These are phyloP conservation scores for Zeuzera pyrina DNA, from an alignment of 2,888 invertebrate genomes.

Conservation along the genomic window DNA sequence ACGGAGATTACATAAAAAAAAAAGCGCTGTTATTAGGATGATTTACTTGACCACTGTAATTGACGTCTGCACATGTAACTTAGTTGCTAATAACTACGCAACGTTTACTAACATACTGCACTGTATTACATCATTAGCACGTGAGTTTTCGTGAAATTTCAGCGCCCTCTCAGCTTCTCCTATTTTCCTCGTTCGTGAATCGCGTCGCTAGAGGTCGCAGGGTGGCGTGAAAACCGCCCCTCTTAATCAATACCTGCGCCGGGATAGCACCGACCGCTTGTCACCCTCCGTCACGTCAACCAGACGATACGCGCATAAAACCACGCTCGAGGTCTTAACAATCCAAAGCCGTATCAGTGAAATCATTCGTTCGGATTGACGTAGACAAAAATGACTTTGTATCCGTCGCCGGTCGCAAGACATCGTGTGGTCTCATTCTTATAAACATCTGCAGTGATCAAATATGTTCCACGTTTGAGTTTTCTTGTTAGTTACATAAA, in stretches of 20 bases:
- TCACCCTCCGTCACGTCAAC: constrained; percentile 54
- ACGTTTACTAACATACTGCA: too few species aligned
- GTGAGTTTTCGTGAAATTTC: constrained; percentile 6
- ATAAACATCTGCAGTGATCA: constrained; percentile 3
- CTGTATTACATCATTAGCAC: too few species aligned
- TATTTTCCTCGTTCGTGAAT: constrained; percentile 45
- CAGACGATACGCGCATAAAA: too few species aligned
- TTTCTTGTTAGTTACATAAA: constrained; percentile 28
- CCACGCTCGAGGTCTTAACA: too few species aligned
- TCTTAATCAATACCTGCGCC: constrained; percentile 64
- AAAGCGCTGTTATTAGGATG: too few species aligned
- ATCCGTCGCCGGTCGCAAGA: constrained; percentile 22
- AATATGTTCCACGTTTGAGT: constrained; percentile 18
- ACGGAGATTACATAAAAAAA: too few species aligned
- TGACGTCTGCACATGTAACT: too few species aligned
- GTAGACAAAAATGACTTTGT: too few species aligned
- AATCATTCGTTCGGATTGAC: too few species aligned
- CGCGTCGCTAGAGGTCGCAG: constrained; percentile 24
- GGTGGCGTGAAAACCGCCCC: constrained; percentile 11
- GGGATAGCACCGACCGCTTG: constrained; percentile 23
- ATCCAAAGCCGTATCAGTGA: too few species aligned
- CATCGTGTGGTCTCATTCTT: constrained; percentile 9
- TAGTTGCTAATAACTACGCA: too few species aligned
- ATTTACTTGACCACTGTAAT: too few species aligned
- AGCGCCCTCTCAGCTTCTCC: constrained; percentile 49